Evolutionary conservation across 1,140 invertebrate species (phyloP).

Genomic region (Pomacea maculata): DNA sequence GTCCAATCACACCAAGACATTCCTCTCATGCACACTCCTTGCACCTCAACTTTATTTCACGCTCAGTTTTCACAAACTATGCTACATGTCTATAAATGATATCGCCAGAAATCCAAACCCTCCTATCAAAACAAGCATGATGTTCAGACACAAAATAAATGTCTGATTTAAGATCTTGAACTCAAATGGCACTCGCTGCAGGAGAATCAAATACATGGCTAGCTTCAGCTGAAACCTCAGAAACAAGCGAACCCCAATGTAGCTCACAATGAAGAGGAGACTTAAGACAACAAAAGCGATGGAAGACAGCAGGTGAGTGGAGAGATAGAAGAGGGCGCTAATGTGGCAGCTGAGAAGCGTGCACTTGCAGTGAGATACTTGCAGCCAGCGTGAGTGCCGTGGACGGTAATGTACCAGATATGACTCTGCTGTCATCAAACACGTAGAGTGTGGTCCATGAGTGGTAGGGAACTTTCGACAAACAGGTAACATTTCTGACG

Average conservation of each 20-base stretch:
- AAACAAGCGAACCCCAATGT: conserved; percentile 7
- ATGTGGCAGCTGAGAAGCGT: not conserved
- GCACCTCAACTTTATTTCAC: too few species aligned
- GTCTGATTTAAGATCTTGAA: conserved; percentile 12
- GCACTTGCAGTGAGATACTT: not conserved
- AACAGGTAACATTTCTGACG: conserved; percentile 15
- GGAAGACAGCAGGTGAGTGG: conserved; percentile 4
- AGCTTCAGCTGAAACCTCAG: conserved; percentile 21
- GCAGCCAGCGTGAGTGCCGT: not conserved
- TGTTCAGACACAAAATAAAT: conserved; percentile 19
- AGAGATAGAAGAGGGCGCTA: not conserved
- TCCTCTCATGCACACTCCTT: too few species aligned
- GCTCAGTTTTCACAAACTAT: not conserved
- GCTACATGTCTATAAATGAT: conserved; percentile 3
- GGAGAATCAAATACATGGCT: conserved; percentile 16
- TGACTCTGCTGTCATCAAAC: conserved; percentile 17
- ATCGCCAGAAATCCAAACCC: conserved; percentile 14
- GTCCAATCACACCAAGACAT: too few species aligned
- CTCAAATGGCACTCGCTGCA: conserved; percentile 14
- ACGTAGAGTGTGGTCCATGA: conserved; percentile 23
- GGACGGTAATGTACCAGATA: not conserved
- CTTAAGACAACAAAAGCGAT: conserved; percentile 3
- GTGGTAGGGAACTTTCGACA: conserved; percentile 1
- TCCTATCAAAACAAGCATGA: conserved; percentile 12
- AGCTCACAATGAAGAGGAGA: conserved; percentile 4